A percentile compares a stretch with the other conserved stretches of the same genome.
These are phyloP conservation scores for Bovichtus diacanthus DNA, from an alignment of 2,797 vertebrate species.

Conservation along the genomic window DNA sequence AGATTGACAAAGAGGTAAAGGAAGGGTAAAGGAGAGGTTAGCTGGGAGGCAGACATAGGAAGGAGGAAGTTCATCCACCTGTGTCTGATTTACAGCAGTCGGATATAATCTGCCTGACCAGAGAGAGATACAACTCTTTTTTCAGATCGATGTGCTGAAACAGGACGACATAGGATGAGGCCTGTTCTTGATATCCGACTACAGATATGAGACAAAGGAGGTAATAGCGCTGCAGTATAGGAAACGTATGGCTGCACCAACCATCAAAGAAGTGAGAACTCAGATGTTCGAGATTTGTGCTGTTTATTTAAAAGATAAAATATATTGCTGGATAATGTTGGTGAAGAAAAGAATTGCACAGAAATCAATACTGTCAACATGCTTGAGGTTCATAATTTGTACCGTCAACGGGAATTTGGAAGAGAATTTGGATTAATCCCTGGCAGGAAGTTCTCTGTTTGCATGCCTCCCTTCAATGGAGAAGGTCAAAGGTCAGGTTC, in stretches of 20 bases:
- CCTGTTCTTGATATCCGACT: conserved; percentile 77
- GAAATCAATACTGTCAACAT: background rate
- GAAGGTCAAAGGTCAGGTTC: conserved; percentile 43
- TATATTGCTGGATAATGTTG: conserved; percentile 15
- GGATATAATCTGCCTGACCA: conserved; percentile 78
- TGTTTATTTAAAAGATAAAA: conserved; percentile 38
- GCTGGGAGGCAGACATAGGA: conserved; percentile 76
- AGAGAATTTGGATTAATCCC: background rate
- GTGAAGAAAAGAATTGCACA: background rate
- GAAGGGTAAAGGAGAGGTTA: conserved; percentile 77
- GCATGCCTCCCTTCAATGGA: background rate
- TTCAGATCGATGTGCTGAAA: conserved; percentile 69
- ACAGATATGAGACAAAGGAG: conserved; percentile 70
- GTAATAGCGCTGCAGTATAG: conserved; percentile 44
- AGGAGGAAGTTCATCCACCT: conserved; percentile 86
- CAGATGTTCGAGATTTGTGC: conserved; percentile 42
- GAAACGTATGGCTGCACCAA: conserved; percentile 31
- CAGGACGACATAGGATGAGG: conserved; percentile 59
- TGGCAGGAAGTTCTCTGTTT: background rate
- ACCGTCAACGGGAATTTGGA: background rate
- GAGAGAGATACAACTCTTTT: conserved; percentile 79
- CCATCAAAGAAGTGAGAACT: conserved; percentile 57
- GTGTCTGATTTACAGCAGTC: conserved; percentile 86
- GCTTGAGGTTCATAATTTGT: background rate
- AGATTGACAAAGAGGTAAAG: conserved; percentile 67